phyloP scores from a whole-genome alignment of 2,888 invertebrate genomes.

The Neoscelio sp. region DNA sequence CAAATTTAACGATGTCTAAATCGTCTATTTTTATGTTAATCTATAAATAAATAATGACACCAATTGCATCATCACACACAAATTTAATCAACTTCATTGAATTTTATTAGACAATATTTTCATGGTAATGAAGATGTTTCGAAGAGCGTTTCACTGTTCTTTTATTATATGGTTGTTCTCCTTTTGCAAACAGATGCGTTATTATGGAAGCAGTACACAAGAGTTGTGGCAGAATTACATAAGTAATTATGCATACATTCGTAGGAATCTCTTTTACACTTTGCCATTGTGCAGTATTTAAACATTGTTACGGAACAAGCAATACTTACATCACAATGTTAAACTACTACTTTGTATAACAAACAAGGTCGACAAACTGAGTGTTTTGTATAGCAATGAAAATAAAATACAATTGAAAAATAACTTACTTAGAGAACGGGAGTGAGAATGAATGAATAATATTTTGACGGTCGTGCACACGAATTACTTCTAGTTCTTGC shows the following conservation, averaged over 20 bases:
- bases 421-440: neutral
- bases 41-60: too few species aligned
- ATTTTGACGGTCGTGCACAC: too few species aligned
- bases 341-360: neutral
- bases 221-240: constrained; percentile 45
- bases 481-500: too few species aligned
- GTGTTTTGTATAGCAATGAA: constrained; percentile 14
- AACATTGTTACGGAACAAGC: constrained; percentile 35
- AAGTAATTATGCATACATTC: constrained; percentile 53
- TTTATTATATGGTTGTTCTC: too few species aligned
- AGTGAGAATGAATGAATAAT: constrained; percentile 13
- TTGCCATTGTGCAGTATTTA: constrained; percentile 34
- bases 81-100: too few species aligned
- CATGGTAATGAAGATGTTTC: too few species aligned
- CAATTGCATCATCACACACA: too few species aligned
- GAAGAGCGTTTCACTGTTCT: too few species aligned
- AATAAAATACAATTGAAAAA: constrained; percentile 19
- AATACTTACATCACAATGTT: constrained; percentile 20
- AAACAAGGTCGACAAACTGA: neutral
- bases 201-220: constrained; percentile 33
- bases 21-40: too few species aligned
- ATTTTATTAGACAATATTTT: too few species aligned
- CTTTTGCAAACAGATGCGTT: constrained; percentile 22
- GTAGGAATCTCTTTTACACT: constrained; percentile 39
- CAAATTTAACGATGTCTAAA: too few species aligned